Conservation (phyloP, 2,888 invertebrate genomes). For the Neria commutata region DNA sequence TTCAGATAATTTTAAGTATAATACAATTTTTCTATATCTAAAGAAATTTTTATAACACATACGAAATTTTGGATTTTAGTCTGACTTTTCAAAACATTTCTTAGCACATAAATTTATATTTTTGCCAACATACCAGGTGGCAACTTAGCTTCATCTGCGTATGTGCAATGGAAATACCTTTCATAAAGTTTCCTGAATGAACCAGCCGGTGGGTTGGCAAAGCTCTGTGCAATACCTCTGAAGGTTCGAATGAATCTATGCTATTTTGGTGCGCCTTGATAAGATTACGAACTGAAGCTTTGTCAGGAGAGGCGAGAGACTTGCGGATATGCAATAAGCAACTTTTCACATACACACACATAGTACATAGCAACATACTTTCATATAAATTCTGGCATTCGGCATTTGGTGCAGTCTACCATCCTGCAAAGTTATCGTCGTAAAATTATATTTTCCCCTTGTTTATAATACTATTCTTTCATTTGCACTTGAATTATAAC, state of each 20-base stretch:
- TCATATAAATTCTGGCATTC: not conserved
- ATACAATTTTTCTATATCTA: too few relatives aligned
- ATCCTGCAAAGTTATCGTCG: too few relatives aligned
- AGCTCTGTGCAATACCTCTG: constrained; percentile 47
- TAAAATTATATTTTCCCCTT: too few relatives aligned
- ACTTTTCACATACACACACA: constrained; percentile 32
- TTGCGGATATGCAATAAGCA: constrained; percentile 28
- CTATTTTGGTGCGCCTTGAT: constrained; percentile 45
- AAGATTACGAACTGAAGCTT: constrained; percentile 45
- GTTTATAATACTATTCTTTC: not conserved
- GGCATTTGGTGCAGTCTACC: too few relatives aligned
- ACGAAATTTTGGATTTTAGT: not conserved
- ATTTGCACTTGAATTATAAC: too few relatives aligned
- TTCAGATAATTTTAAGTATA: too few relatives aligned
- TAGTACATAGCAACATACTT: not conserved
- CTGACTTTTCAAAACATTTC: not conserved
- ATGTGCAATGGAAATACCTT: too few relatives aligned
- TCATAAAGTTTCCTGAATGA: not conserved
- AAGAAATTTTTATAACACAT: too few relatives aligned
- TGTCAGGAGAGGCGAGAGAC: not conserved
- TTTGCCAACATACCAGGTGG: too few relatives aligned
- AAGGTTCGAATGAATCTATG: constrained; percentile 36
- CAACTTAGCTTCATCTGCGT: too few relatives aligned
- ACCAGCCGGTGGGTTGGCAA: constrained; percentile 7
- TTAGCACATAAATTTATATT: too few relatives aligned